A percentile compares a stretch with the other conserved stretches of the same genome.
Evolutionary conservation across 1,140 invertebrate species (phyloP).

Genomic region (Aphelenchoides fujianensis): DNA sequence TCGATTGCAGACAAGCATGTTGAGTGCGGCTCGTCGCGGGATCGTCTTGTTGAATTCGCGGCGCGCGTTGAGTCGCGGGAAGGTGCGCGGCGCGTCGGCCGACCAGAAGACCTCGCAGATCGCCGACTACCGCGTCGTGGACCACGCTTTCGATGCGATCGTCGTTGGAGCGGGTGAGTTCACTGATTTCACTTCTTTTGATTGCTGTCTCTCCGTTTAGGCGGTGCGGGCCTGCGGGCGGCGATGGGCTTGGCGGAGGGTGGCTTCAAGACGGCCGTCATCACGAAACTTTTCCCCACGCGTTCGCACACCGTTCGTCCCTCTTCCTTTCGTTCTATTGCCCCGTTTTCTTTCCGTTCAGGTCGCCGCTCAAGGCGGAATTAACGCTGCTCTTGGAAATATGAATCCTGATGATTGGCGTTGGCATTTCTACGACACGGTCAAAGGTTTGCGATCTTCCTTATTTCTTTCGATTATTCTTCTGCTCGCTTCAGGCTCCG

Average conservation of each 20-base stretch:
- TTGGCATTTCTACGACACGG: slow-evolving; percentile 95
- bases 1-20: neutral
- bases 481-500: slow-evolving; percentile 71
- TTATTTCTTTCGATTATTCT: neutral
- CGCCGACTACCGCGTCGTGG: slow-evolving; percentile 78
- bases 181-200: neutral
- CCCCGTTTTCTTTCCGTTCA: slow-evolving; percentile 67
- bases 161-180: slow-evolving; percentile 81
- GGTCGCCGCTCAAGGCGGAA: slow-evolving; percentile 92
- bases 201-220: slow-evolving; percentile 34
- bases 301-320: slow-evolving; percentile 74
- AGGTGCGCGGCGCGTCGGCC: slow-evolving; percentile 11
- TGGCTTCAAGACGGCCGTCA: slow-evolving; percentile 91
- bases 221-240: slow-evolving; percentile 90
- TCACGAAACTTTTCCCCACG: slow-evolving; percentile 97
- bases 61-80: neutral
- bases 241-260: slow-evolving; percentile 91
- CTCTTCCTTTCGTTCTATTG: slow-evolving; percentile 57
- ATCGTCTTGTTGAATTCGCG: neutral
- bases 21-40: neutral
- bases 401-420: slow-evolving; percentile 94
- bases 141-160: slow-evolving; percentile 93
- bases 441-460: slow-evolving; percentile 71
- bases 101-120: slow-evolving; percentile 39
- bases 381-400: slow-evolving; percentile 88